Percentiles rank a stretch among this genome's conserved stretches.
These are phyloP conservation scores for Episyrphus balteatus DNA, from an alignment of 1,140 invertebrate species.

Conservation along the genomic window DNA sequence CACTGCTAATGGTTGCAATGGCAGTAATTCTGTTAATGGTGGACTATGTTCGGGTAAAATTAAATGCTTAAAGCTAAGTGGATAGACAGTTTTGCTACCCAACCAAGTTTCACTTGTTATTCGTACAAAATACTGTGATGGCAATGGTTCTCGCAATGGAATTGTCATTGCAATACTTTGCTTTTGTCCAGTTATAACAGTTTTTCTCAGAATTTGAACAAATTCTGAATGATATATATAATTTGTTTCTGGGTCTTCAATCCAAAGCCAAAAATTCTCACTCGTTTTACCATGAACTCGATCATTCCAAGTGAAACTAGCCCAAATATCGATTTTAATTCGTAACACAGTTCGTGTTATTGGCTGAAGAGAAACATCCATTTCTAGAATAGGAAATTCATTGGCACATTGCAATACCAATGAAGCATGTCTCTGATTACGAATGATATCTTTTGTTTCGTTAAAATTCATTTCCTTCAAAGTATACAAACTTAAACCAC, in stretches of 20 bases:
- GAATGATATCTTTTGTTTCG: slow-evolving; percentile 72
- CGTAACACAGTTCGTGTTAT: slow-evolving; percentile 88
- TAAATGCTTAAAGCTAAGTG: slow-evolving; percentile 79
- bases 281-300: slow-evolving; percentile 74
- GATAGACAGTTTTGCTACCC: slow-evolving; percentile 58
- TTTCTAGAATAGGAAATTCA: slow-evolving; percentile 72
- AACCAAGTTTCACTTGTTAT: slow-evolving; percentile 87
- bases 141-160: slow-evolving; percentile 82
- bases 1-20: slow-evolving; percentile 82
- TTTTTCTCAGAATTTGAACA: slow-evolving; percentile 78
- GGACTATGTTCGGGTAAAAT: slow-evolving; percentile 88
- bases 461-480: slow-evolving; percentile 76
- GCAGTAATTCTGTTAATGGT: slow-evolving; percentile 86
- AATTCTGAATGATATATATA: slow-evolving; percentile 95
- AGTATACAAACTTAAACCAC: slow-evolving; percentile 59
- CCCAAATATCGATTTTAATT: slow-evolving; percentile 69
- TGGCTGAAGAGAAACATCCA: slow-evolving; percentile 81
- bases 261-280: slow-evolving; percentile 95
- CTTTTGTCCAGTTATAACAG: slow-evolving; percentile 55
- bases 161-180: slow-evolving; percentile 92
- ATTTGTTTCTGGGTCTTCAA: slow-evolving; percentile 89
- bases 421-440: slow-evolving; percentile 62
- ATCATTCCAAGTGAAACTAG: slow-evolving; percentile 88
- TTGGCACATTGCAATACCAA: slow-evolving; percentile 74
- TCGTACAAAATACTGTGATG: slow-evolving; percentile 83